Conservation (phyloP, 64 coral and sea anemone genomes). For the Porites lutea region DNA sequence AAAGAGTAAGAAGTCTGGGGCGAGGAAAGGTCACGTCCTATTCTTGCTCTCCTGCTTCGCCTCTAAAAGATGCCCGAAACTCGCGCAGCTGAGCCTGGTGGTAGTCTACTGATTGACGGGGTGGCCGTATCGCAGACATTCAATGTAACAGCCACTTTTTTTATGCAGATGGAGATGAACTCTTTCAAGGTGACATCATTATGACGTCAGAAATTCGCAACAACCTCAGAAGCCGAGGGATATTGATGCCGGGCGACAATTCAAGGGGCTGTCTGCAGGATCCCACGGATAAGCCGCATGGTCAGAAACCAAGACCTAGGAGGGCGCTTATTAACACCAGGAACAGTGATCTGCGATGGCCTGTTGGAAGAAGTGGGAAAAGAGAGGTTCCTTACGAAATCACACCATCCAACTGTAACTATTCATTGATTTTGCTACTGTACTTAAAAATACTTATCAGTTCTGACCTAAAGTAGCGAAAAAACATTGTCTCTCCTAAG, state of each 20-base stretch:
- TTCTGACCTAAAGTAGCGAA: too few species aligned
- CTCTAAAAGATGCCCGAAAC: too few species aligned
- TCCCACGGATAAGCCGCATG: background rate
- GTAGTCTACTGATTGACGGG: too few species aligned
- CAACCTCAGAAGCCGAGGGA: constrained; percentile 1
- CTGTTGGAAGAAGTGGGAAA: background rate
- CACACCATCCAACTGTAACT: background rate
- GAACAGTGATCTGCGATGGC: constrained; percentile 15
- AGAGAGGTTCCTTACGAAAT: constrained; percentile 34
- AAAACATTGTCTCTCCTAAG: too few species aligned
- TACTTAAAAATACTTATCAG: background rate
- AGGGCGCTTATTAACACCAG: constrained; percentile 17
- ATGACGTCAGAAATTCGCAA: background rate
- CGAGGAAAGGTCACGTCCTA: too few species aligned
- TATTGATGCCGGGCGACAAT: constrained; percentile 1
- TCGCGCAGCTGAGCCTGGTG: too few species aligned
- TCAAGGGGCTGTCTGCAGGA: background rate
- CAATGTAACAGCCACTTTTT: background rate
- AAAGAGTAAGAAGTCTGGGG: too few species aligned
- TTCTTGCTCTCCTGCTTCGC: too few species aligned
- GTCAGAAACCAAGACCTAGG: background rate
- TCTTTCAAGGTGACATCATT: constrained; percentile 39
- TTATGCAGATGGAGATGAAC: background rate
- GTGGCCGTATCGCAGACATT: too few species aligned
- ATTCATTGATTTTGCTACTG: background rate